phyloP scores from a whole-genome alignment of 2,888 invertebrate species.

The Zaprionus lineosus region DNA sequence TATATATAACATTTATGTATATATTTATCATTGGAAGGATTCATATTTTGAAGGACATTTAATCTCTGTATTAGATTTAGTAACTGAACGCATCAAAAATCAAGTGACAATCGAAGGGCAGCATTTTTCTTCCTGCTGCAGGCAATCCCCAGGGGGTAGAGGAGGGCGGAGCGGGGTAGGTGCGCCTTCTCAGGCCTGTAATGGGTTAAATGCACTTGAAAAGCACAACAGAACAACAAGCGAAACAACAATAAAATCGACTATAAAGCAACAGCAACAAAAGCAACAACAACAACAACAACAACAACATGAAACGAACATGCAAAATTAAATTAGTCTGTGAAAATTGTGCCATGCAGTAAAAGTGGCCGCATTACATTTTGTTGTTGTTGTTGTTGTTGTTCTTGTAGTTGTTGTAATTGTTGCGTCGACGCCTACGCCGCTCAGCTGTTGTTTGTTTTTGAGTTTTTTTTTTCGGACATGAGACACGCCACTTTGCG shows the following conservation, averaged over 20 bases:
- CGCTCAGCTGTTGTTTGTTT: slow-evolving; percentile 20
- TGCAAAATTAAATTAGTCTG: slow-evolving; percentile 56
- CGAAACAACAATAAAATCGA: slow-evolving; percentile 41
- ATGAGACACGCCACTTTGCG: slow-evolving; percentile 73
- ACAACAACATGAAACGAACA: slow-evolving; percentile 45
- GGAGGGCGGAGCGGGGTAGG: no score
- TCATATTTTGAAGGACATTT: no score
- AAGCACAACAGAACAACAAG: slow-evolving; percentile 4
- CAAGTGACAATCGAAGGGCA: no score
- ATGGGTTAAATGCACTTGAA: slow-evolving; percentile 49
- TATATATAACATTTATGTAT: no score
- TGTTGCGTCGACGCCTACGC: slow-evolving; percentile 67
- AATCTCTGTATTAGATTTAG: no score
- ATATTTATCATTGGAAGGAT: no score
- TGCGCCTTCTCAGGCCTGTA: slow-evolving; percentile 15
- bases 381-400: slow-evolving; percentile 28
- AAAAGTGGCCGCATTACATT: slow-evolving; percentile 49
- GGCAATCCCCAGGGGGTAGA: no score
- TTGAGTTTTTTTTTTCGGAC: slow-evolving; percentile 59
- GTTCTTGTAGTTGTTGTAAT: slow-evolving; percentile 47
- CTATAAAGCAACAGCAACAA: slow-evolving; percentile 8
- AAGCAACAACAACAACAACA: slow-evolving; percentile 1
- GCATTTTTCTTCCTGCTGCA: no score
- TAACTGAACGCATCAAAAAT: no score
- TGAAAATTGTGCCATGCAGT: slow-evolving; percentile 57